Evolutionary conservation across 1,140 invertebrate genomes (phyloP).

Genomic region (Cepaea nemoralis): DNA sequence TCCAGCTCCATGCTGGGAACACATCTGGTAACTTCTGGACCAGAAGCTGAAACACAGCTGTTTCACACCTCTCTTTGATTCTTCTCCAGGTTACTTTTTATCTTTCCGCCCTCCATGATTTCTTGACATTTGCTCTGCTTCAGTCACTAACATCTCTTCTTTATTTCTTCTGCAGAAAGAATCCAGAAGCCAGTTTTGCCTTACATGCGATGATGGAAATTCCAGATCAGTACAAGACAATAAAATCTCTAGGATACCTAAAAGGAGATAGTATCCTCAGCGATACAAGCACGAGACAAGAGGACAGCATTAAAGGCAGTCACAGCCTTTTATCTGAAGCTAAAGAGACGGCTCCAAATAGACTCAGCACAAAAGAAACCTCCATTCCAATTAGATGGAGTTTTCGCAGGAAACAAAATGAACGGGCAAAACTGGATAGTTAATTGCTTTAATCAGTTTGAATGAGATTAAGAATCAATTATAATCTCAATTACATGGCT

Average conservation of each 20-base stretch:
- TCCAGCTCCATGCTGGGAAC: too few relatives aligned
- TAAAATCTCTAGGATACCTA: slow-evolving; percentile 69
- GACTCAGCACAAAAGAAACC: not conserved
- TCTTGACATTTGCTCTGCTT: too few relatives aligned
- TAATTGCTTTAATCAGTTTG: too few relatives aligned
- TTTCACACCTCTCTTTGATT: too few relatives aligned
- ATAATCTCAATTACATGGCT: too few relatives aligned
- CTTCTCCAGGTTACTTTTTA: too few relatives aligned
- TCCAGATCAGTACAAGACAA: slow-evolving; percentile 75
- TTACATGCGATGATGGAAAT: slow-evolving; percentile 75
- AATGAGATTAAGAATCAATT: too few relatives aligned
- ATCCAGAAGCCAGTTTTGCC: slow-evolving; percentile 73
- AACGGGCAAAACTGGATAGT: slow-evolving; percentile 19
- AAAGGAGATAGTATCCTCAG: not conserved
- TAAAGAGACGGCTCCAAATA: not conserved
- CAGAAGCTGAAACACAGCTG: too few relatives aligned
- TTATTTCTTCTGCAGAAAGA: slow-evolving; percentile 39
- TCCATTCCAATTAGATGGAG: not conserved
- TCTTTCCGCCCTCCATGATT: too few relatives aligned
- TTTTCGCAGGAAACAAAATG: slow-evolving; percentile 2
- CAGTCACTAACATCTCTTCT: too few relatives aligned
- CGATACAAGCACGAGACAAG: not conserved
- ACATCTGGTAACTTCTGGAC: too few relatives aligned
- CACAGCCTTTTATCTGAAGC: not conserved
- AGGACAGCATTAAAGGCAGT: not conserved